Evolutionary conservation across 1,140 invertebrate species (phyloP).

Genomic region (Temnothorax longispinosus): DNA sequence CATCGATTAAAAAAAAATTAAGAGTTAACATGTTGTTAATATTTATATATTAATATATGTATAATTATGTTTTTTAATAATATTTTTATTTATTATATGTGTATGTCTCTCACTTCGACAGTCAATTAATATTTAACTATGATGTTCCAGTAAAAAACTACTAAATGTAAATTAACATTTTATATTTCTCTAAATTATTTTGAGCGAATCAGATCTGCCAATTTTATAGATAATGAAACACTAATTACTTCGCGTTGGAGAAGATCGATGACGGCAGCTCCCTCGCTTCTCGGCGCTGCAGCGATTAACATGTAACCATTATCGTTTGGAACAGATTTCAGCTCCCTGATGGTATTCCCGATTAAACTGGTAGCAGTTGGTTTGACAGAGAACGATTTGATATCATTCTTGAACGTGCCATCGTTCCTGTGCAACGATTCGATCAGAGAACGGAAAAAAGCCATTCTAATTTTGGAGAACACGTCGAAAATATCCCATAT

Average conservation of each 20-base stretch:
- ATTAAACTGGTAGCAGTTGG: conserved; percentile 61
- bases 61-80: neutral
- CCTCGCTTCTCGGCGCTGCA: conserved; percentile 54
- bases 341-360: conserved; percentile 62
- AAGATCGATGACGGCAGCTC: conserved; percentile 52
- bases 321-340: conserved; percentile 67
- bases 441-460: conserved; percentile 71
- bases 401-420: neutral
- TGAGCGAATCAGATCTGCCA: no score
- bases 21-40: neutral
- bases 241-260: conserved; percentile 69
- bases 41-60: no score
- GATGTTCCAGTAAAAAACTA: neutral
- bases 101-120: neutral
- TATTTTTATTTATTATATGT: neutral
- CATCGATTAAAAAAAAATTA: neutral
- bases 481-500: conserved; percentile 73
- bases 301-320: conserved; percentile 75
- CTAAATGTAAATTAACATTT: neutral
- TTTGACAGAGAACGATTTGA: neutral
- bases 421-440: conserved; percentile 59
- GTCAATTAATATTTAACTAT: neutral
- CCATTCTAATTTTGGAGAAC: conserved; percentile 72
- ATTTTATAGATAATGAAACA: neutral
- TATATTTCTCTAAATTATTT: neutral